phyloP scores from a whole-genome alignment of 2,113 vertebrate genomes.

The Laticauda colubrina region DNA sequence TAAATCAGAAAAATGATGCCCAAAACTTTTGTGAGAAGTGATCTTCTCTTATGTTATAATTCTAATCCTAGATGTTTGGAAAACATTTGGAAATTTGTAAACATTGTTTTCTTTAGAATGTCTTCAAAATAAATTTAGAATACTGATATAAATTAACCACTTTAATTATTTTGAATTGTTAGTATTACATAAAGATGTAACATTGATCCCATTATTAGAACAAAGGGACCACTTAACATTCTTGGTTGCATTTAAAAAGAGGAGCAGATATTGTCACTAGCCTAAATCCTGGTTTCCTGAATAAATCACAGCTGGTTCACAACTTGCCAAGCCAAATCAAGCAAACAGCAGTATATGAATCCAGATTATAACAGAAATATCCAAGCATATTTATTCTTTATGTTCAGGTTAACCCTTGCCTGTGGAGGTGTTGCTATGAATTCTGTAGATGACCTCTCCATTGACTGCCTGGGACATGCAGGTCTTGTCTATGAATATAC shows the following conservation, averaged over 20 bases:
- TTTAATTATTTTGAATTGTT: not conserved
- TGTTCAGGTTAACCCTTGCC: conserved; percentile 82
- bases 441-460: conserved; percentile 88
- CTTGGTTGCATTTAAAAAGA: not conserved
- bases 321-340: not conserved
- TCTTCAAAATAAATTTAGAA: not conserved
- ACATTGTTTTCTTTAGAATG: not conserved
- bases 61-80: not conserved
- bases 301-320: not conserved
- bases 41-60: not conserved
- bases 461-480: conserved; percentile 87
- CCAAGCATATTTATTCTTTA: not conserved
- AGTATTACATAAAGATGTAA: not conserved
- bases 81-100: not conserved
- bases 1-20: not conserved
- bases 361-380: not conserved
- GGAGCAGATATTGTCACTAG: not conserved
- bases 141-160: not conserved
- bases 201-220: not conserved
- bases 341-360: not conserved
- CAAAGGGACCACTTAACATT: not conserved
- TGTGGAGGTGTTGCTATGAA: conserved; percentile 94
- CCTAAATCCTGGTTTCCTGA: not conserved
- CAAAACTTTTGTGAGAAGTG: not conserved
- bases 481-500: conserved; percentile 94